Base-by-base conservation (phyloP, 2,113 vertebrate species). In the Coracopsis vasa region DNA sequence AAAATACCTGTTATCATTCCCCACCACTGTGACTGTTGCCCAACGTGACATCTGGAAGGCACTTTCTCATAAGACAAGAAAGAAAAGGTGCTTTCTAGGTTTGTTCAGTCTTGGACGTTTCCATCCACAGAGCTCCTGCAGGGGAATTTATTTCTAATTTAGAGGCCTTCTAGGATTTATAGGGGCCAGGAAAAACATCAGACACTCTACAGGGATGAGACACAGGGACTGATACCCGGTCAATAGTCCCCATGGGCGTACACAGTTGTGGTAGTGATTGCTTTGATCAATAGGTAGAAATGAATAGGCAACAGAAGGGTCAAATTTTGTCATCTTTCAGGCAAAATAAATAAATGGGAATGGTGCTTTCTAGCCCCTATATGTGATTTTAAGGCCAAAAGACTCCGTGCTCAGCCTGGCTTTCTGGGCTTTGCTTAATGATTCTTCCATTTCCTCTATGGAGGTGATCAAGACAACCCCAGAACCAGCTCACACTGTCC, bases 391-490 rank as follows among this genome's bases (percentile, higher is more conserved):
- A 48, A 75, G 47, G 17, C 41, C 6, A 1, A 37, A 51, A 45
- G 45, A 25, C 28, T 50, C 42, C 3, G 29, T 66, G 33, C 21
- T 77, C 33, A 39, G 41, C 28, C n/a, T 82, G 75, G 11, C 41
- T 54, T 47, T 80, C 48, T 66, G 28, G 33, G 23, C 48, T 73
- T n/a, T 93, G 47, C 42, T 83, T 20, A 91, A 35, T 80, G 44
- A 19, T 65, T 77, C 12, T 74, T 67, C 27, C 11, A 20, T 94
- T 27, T 84, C 71, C 15, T 75, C 28, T 95, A 86, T 90, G 42
- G 93, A 99, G 99, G 97, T 99, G 71, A 89, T 98, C 0, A 95
- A 98, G 96, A 95, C 81, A 1, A 98, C 98, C 61, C 98, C 97
- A 0, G 99, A 99, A 70, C 99, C 99, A 4, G 72, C 69, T 67